Base-by-base conservation (phyloP, 92 coral and sea anemone genomes). In the Parazoanthus swiftii region DNA sequence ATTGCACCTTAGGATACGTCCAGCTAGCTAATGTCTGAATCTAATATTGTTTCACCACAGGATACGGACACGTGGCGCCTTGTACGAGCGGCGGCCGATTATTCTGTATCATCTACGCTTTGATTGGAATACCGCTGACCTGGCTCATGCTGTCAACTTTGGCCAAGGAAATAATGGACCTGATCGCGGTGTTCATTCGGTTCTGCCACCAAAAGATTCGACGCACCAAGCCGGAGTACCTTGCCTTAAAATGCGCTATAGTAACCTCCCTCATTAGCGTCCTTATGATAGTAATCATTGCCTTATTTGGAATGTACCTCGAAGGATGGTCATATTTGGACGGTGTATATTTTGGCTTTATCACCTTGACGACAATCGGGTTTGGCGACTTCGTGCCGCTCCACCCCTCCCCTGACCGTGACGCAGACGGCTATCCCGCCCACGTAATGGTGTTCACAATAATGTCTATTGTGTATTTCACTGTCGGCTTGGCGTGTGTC, bases 311-410 rank as follows among this genome's bases (percentile, higher is more conserved):
- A 21, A 89, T 92, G 85, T 94, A 92, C 89, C 91, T 92, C 0
- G 99, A 97, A 68, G 97, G 95, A 38, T 97, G 99, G 98, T 86
- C 97, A 4, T 97, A 93, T 77, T 74, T 97, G 44, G 98, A 97
- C 21, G 99, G 99, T 37, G 82, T 95, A 51, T 97, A 97, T 63
- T 97, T 97, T 79, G 99, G 99, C 65, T 95, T 97, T 89, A 93
- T 97, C 90, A 97, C 99, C 46, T 90, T 97, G 80, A 97, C 98
- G 58, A 97, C 99, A 15, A 97, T 97, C 65, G 99, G 99, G 50
- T 97, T 97, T 84, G 99, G 99, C 6, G 99, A 97, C 79, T 97
- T 97, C 80, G 99, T 97, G 88, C 99, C 99, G 58, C 94, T 97
- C 50, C 99, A 97, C 91, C 99, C 99, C 25, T 94, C 95, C 23